Base-by-base conservation (phyloP, 2,888 invertebrate species). In the Phortica okadai region DNA sequence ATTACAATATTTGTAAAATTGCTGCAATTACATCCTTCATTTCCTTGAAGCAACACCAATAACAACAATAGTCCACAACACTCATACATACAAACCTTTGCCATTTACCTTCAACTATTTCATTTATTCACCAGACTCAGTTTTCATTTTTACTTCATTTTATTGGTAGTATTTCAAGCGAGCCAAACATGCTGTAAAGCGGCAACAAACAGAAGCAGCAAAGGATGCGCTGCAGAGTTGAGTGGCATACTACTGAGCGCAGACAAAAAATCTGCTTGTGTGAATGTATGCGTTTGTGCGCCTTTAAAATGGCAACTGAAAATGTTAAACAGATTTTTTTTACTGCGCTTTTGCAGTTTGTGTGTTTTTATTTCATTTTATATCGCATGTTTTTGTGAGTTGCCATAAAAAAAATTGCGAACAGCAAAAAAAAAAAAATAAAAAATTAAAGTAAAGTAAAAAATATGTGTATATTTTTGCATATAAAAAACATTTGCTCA, bases 401-500 rank as follows among this genome's bases (percentile, higher is more conserved):
- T 44, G 44, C 44, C 6, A 69, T 67, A 67, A 67, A 67, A 67
- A 67, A 44, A 14, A 25, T 21, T 8, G 25, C 21, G 21, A 25
- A 62, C 21, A 6, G 33, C 62, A 21, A 42, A 67, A 67, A 67
- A 69, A 16, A 54, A 67, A 58, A 67, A 54, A 74, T 77, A 81
- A 81, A 82, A n/a, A n/a, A n/a, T n/a, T n/a, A 56, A 67, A 54
- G 74, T 77, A 81, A 81, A 82, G 88, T 78, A 86, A 87, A 84
- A 85, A 88, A 85, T 86, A 33, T 33, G 88, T 88, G 33, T 45
- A 21, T 86, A 85, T 85, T 86, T 87, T 85, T 87, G 86, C 85
- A 85, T 87, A 88, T 86, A 83, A 85, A 85, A 86, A 86, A 83
- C 82, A 85, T 85, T 85, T 78, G 87, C 86, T 82, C 85, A 82